A percentile compares a stretch with the other conserved stretches of the same genome.
Evolutionary conservation across 2,797 vertebrate genomes (phyloP).

Genomic region (Gobio occitaniae): DNA sequence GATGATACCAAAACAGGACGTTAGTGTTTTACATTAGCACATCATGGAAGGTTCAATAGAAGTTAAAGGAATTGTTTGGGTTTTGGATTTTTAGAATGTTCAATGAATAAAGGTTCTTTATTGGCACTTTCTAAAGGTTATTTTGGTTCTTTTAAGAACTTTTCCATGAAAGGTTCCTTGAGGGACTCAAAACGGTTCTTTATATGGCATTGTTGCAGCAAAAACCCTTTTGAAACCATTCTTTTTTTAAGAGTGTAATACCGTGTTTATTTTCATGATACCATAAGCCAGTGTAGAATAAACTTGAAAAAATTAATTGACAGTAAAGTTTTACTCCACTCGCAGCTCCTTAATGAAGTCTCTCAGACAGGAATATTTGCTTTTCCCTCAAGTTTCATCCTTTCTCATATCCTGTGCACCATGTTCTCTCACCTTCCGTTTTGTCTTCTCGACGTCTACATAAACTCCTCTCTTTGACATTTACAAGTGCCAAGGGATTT

Average conservation of each 20-base stretch:
- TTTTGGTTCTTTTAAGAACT: background rate
- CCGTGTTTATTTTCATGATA: background rate
- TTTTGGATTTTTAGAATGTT: background rate
- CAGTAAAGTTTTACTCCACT: background rate
- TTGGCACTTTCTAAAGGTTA: background rate
- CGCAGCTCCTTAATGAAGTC: constrained; percentile 37
- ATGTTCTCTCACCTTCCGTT: constrained; percentile 33
- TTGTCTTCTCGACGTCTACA: constrained; percentile 17
- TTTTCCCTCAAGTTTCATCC: constrained; percentile 8
- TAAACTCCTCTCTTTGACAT: constrained; percentile 26
- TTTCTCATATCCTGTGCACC: constrained; percentile 29
- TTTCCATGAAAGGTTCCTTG: background rate
- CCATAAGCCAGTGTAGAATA: background rate
- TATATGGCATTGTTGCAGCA: background rate
- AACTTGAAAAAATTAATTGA: background rate
- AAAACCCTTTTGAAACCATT: background rate
- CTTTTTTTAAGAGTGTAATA: background rate
- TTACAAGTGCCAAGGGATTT: constrained; percentile 55
- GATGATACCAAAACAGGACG: background rate
- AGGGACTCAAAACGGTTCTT: background rate
- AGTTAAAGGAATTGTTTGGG: background rate
- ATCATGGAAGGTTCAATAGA: background rate
- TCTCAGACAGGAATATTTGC: constrained; percentile 44
- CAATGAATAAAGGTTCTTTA: background rate
- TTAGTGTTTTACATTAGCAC: background rate